A percentile compares a stretch with the other conserved stretches of the same genome.
Evolutionary conservation across 2,888 invertebrate genomes (phyloP).

Genomic region (Anagyrus pseudococci): DNA sequence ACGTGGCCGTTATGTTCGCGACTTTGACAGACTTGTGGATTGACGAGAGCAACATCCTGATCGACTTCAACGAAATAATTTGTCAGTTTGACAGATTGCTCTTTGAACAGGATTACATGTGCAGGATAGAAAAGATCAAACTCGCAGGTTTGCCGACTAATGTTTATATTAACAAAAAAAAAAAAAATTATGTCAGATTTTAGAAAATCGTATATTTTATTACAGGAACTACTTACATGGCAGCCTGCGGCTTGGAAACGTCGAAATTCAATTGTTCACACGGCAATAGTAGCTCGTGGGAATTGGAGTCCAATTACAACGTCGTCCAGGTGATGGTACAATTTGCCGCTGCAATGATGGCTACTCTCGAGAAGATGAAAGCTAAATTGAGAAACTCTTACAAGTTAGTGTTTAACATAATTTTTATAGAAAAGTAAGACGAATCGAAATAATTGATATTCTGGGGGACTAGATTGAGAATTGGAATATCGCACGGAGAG

Average conservation of each 20-base stretch:
- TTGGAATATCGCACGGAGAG: constrained; percentile 88
- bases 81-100: constrained; percentile 90
- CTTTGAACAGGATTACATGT: constrained; percentile 67
- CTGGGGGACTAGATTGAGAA: constrained; percentile 46
- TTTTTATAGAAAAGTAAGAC: background rate
- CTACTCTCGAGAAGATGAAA: constrained; percentile 69
- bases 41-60: constrained; percentile 70
- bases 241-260: constrained; percentile 89
- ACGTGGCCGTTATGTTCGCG: constrained; percentile 96
- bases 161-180: too few species aligned
- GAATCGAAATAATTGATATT: background rate
- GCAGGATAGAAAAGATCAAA: constrained; percentile 92
- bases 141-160: constrained; percentile 91
- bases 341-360: constrained; percentile 78
- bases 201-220: background rate
- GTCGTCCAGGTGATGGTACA: constrained; percentile 70
- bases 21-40: constrained; percentile 81
- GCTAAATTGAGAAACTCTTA: constrained; percentile 60
- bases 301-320: constrained; percentile 44
- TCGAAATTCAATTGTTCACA: constrained; percentile 55
- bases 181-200: too few species aligned
- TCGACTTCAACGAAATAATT: constrained; percentile 85
- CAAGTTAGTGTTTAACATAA: constrained; percentile 43
- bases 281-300: background rate
- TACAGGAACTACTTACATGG: constrained; percentile 90